phyloP scores from a whole-genome alignment of 2,888 invertebrate species.

The Acleris holmiana region DNA sequence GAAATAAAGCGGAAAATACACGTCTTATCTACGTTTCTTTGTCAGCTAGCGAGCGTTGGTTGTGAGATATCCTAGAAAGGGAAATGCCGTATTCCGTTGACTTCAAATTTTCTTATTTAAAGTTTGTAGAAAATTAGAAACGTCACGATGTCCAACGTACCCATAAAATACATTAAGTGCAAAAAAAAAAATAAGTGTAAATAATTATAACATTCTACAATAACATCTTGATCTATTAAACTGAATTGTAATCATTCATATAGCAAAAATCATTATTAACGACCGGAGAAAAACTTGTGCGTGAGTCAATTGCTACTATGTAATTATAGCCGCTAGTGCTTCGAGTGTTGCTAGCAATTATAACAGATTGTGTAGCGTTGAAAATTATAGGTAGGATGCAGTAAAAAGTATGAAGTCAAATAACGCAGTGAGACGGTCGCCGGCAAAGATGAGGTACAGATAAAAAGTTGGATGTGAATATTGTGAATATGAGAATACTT shows the following conservation, averaged over 20 bases:
- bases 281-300: conserved; percentile 14
- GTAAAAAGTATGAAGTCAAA: conserved; percentile 1
- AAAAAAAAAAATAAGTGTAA: not conserved
- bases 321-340: conserved; percentile 29
- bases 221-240: not conserved
- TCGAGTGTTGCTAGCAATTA: conserved; percentile 25
- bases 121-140: too few relatives aligned
- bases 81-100: too few relatives aligned
- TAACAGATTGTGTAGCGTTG: conserved; percentile 29
- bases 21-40: too few relatives aligned
- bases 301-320: conserved; percentile 23
- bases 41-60: too few relatives aligned
- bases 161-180: too few relatives aligned
- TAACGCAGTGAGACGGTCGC: not conserved
- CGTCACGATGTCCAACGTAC: too few relatives aligned
- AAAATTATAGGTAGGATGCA: conserved; percentile 26
- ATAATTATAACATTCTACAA: not conserved
- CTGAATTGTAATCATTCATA: conserved; percentile 11
- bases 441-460: too few relatives aligned
- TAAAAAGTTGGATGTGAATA: too few relatives aligned
- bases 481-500: too few relatives aligned
- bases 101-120: too few relatives aligned
- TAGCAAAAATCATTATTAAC: conserved; percentile 17
- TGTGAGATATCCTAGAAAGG: too few relatives aligned
- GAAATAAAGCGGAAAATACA: too few relatives aligned